Base-by-base conservation (phyloP, 2,888 invertebrate genomes). In the Oxytorus armatus region DNA sequence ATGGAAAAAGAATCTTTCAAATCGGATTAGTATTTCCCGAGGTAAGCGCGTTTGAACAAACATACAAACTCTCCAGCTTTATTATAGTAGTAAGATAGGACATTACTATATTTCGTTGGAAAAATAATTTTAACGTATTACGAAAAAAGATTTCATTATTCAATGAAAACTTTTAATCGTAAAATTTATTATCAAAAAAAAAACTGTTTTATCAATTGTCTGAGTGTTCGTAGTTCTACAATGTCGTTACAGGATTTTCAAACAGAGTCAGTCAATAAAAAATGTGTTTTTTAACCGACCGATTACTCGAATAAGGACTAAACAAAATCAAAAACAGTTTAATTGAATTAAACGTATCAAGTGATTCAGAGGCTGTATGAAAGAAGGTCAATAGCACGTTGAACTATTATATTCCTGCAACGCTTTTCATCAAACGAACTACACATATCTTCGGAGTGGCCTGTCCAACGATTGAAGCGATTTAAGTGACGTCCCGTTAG, bases 381-480 rank as follows among this genome's bases (percentile, higher is more conserved):
- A 68, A 21, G 39, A 25, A 39, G 53, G 39, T 68, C 68, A 68
- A 68, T 55, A 36, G 55, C 55, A 68, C 53, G 39, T 53, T 68
- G 42, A 25, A 51, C 21, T 21, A 66, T 66, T 16, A 18, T 29
- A 29, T 68, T 25, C 8, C 68, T 25, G 14, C 21, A 36, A 39
- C n/a, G 36, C 53, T 55, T 18, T 68, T 42, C 25, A 68, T 42
- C n/a, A 51, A 53, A 11, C 10, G 53, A 53, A 39, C 25, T 42
- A 5, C 16, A 33, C n/a, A 39, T 39, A 14, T 61, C 23, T 49
- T 49, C 25, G 23, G 3, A 25, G 21, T 25, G 21, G n/a, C n/a
- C n/a, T 36, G 33, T 16, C 36, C 36, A 57, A 1, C 23, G 49
- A 21, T 23, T 36, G 47, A 10, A 11, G 42, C 1, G 29, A 23